These are phyloP conservation scores for Spea bombifrons DNA, from an alignment of 2,113 vertebrate species.

Conservation along the genomic window DNA sequence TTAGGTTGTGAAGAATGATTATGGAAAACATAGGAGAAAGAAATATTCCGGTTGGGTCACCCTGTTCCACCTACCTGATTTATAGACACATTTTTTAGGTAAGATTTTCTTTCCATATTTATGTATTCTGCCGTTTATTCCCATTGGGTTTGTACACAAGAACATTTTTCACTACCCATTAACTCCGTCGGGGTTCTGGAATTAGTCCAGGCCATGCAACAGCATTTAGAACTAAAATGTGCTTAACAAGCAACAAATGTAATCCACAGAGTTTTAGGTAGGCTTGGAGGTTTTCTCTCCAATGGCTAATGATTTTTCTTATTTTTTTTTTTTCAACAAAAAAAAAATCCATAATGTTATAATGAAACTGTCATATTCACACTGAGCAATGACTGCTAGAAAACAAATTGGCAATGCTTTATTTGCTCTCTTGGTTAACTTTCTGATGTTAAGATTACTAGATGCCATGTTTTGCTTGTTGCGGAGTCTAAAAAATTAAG, in stretches of 20 bases:
- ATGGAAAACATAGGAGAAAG: too few species aligned
- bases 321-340: neutral
- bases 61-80: too few species aligned
- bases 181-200: neutral
- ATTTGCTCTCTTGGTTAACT: neutral
- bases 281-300: constrained; percentile 11
- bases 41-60: too few species aligned
- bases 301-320: neutral
- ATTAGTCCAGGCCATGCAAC: neutral
- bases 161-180: too few species aligned
- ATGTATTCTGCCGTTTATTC: too few species aligned
- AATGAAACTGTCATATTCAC: constrained; percentile 59
- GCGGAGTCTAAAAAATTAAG: neutral
- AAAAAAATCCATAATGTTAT: constrained; percentile 59
- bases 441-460: neutral
- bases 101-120: too few species aligned
- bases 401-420: constrained; percentile 35
- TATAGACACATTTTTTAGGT: too few species aligned
- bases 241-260: neutral
- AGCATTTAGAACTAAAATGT: neutral
- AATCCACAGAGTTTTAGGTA: neutral
- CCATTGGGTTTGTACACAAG: too few species aligned
- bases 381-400: constrained; percentile 59
- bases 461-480: neutral
- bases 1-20: too few species aligned